Conservation (phyloP, 2,888 invertebrate genomes). For the Noctua janthina region DNA sequence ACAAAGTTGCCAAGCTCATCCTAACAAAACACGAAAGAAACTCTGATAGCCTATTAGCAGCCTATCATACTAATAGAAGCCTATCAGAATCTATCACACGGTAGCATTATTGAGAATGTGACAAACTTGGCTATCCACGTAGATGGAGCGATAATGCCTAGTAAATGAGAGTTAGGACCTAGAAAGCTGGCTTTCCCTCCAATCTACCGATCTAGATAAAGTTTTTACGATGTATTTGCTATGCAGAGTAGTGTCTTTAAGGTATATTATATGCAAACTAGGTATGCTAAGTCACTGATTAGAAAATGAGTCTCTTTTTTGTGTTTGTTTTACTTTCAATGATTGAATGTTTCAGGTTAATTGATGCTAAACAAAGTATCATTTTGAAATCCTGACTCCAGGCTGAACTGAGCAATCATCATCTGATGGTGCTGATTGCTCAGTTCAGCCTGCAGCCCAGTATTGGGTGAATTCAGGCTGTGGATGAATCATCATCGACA, state of each 20-base stretch:
- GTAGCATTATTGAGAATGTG: conserved; percentile 46
- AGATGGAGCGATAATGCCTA: conserved; percentile 32
- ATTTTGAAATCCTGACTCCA: background rate
- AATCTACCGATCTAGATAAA: conserved; percentile 27
- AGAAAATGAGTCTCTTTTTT: background rate
- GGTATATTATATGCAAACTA: conserved; percentile 11
- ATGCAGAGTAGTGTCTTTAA: conserved; percentile 27
- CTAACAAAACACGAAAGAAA: conserved; percentile 7
- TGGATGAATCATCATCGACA: too few relatives aligned
- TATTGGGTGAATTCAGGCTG: too few relatives aligned
- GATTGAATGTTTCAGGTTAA: background rate
- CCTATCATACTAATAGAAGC: conserved; percentile 21
- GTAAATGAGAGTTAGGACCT: conserved; percentile 38
- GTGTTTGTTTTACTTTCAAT: background rate
- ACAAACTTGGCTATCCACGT: conserved; percentile 47
- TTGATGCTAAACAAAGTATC: background rate
- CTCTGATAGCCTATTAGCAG: conserved; percentile 37
- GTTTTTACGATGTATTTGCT: conserved; percentile 49
- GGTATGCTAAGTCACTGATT: background rate
- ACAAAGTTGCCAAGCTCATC: background rate
- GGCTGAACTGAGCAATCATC: too few relatives aligned
- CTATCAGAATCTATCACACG: conserved; percentile 43
- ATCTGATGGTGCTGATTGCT: too few relatives aligned
- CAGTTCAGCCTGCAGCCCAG: too few relatives aligned
- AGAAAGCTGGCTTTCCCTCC: conserved; percentile 51